Conservation (phyloP, 2,797 vertebrate species). For the Cirrhinus molitorella region DNA sequence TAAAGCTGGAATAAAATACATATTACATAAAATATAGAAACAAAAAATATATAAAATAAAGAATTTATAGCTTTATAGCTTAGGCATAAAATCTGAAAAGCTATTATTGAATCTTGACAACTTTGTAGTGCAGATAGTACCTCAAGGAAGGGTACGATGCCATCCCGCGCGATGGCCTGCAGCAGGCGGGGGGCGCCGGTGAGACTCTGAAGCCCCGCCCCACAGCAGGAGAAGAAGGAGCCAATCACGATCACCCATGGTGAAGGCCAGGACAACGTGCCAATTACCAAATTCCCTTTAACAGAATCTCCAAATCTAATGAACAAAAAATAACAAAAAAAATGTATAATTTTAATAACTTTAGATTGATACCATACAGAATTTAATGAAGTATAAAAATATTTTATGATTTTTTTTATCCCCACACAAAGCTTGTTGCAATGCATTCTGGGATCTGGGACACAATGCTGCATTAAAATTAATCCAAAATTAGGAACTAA, state of each 20-base stretch:
- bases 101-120: background rate
- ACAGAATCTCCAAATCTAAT: conserved; percentile 92
- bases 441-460: too few relatives aligned
- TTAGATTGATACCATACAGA: background rate
- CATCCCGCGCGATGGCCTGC: conserved; percentile 95
- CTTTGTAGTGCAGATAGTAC: conserved; percentile 67
- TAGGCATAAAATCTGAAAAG: background rate
- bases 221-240: conserved; percentile 96
- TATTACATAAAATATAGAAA: too few relatives aligned
- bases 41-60: too few relatives aligned
- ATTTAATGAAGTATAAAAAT: background rate
- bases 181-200: conserved; percentile 93
- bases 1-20: background rate
- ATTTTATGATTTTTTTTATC: too few relatives aligned
- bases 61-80: too few relatives aligned
- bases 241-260: conserved; percentile 98
- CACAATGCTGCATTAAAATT: too few relatives aligned
- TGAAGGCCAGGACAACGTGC: conserved; percentile 93
- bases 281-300: conserved; percentile 92
- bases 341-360: background rate
- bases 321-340: background rate
- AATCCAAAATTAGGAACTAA: too few relatives aligned
- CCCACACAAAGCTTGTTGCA: too few relatives aligned
- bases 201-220: conserved; percentile 94
- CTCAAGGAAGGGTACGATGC: conserved; percentile 92